phyloP scores from a whole-genome alignment of 2,888 invertebrate species.

The Crematogaster levior region DNA sequence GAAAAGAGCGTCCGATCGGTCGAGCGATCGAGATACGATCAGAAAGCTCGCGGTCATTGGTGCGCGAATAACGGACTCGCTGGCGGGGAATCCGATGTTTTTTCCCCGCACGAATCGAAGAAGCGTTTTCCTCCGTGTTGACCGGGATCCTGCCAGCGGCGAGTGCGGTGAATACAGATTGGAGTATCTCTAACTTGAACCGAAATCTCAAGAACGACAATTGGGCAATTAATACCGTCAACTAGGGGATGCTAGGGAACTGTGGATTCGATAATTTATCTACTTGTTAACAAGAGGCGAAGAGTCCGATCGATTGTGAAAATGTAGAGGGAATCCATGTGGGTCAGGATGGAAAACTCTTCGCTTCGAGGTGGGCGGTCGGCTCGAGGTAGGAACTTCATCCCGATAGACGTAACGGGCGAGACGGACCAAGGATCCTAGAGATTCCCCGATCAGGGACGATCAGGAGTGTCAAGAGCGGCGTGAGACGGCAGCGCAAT shows the following conservation, averaged over 20 bases:
- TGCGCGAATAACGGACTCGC: not conserved
- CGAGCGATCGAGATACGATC: constrained; percentile 7
- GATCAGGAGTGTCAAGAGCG: not conserved
- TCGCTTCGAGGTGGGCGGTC: not conserved
- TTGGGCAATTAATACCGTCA: not conserved
- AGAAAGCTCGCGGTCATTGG: not conserved
- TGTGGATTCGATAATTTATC: not conserved
- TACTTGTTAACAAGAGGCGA: not conserved
- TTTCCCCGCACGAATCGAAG: not conserved
- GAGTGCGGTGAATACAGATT: constrained; percentile 3
- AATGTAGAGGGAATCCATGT: not conserved
- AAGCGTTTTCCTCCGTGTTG: not conserved
- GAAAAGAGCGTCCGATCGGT: not conserved
- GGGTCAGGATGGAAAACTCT: not conserved
- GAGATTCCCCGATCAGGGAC: not conserved
- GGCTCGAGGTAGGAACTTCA: not conserved
- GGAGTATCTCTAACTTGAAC: not conserved
- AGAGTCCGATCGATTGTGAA: not conserved
- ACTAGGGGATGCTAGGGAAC: not conserved
- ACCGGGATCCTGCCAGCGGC: not conserved
- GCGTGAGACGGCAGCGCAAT: constrained; percentile 10
- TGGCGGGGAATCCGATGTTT: not conserved
- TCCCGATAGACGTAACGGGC: constrained; percentile 10
- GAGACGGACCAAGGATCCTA: constrained; percentile 11
- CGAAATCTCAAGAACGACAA: not conserved